Percentiles rank a stretch among this genome's conserved stretches.
Evolutionary conservation across 2,888 invertebrate genomes (phyloP).

Genomic region (Alentia gelatinosa): DNA sequence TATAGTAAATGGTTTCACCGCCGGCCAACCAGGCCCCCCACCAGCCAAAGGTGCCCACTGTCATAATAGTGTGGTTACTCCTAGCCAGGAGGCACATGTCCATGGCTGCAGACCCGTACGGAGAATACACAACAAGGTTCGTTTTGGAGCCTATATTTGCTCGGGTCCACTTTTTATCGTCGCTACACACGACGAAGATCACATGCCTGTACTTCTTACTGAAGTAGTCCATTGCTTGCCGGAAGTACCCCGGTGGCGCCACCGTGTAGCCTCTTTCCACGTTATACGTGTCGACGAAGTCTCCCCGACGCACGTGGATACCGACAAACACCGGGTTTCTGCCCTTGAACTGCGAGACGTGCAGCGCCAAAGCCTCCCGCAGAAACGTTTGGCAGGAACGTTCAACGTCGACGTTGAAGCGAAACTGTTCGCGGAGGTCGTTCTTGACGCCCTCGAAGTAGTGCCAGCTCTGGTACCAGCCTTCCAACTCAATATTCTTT

Average conservation of each 20-base stretch:
- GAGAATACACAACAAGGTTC: conserved; percentile 58
- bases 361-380: conserved; percentile 57
- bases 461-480: conserved; percentile 65
- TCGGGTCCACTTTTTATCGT: conserved; percentile 62
- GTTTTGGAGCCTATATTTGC: conserved; percentile 50
- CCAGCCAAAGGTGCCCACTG: conserved; percentile 66
- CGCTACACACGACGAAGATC: conserved; percentile 64
- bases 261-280: conserved; percentile 62
- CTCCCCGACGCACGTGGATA: conserved; percentile 65
- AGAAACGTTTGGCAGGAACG: conserved; percentile 55
- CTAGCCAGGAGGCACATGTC: conserved; percentile 63
- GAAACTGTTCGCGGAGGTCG: conserved; percentile 62
- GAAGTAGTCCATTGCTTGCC: conserved; percentile 63
- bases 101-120: conserved; percentile 54
- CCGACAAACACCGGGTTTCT: conserved; percentile 59
- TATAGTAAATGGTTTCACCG: conserved; percentile 63
- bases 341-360: conserved; percentile 58
- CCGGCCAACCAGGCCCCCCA: conserved; percentile 65
- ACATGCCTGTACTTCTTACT: conserved; percentile 59
- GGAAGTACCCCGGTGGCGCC: conserved; percentile 60
- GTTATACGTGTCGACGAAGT: conserved; percentile 61
- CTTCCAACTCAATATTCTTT: conserved; percentile 62
- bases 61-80: conserved; percentile 66
- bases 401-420: conserved; percentile 53
- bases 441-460: conserved; percentile 65